Evolutionary conservation across 2,888 invertebrate species (phyloP), one percentile per base, ranked within the genome.

Genomic region (Nasonia oneida): DNA sequence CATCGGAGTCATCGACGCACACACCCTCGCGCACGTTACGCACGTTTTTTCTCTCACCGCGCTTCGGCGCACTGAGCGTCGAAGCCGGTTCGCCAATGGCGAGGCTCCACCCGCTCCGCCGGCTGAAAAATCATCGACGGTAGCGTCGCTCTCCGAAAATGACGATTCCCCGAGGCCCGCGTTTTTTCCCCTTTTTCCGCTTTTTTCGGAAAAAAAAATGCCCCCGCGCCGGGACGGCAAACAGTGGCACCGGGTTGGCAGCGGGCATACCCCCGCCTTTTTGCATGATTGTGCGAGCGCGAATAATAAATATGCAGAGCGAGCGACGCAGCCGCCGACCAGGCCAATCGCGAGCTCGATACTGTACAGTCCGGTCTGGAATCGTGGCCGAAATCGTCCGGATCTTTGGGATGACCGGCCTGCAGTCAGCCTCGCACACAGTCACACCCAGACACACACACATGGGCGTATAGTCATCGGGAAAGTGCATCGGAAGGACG

Each of bases 291-390:
- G 47, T 18, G 14, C 64, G 64, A 23, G 70, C 75, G 79, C 79
- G 86, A 83, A 86, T 83, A 86, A 86, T 83, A 76, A 86, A 86
- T 70, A 80, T 61, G 47, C 29, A 33, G 70, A 50, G 50, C 47
- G 50, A 64, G 50, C 18, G 33, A 33, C 67, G 67, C 67, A 67
- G 29, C 10, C 67, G 33, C 33, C 67, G 33, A 33, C 33, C 67
- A 67, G 5, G 74, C 57, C 47, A 67, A 42, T 61, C 33, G 73
- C 76, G 39, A 33, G 78, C 67, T 39, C 71, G 70, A 6, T 42
- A 64, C 23, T 18, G 73, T 84, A 73, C 64, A 80, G 70, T 80
- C 77, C 57, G 53, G n/a, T 3, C n/a, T 39, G 29, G 77, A 23
- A 77, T 50, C 57, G 57, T 23, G 57, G 57, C 42, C 50, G 42